Conservation (phyloP, 2,797 vertebrate species). For the Craterocephalus amniculus region DNA sequence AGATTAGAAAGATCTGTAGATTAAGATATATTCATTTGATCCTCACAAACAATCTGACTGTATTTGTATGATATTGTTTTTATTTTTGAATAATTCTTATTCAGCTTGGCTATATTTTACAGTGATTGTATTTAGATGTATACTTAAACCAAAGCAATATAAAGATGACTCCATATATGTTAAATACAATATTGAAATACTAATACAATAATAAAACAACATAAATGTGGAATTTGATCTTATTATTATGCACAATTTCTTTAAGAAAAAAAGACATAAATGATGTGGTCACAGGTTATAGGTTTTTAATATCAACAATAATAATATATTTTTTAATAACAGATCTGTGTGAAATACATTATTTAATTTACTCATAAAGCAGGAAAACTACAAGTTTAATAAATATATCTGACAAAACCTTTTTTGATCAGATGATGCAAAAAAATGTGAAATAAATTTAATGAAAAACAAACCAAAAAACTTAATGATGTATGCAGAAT, state of each 20-base stretch:
- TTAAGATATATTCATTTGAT: slow-evolving; percentile 10
- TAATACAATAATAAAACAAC: neutral
- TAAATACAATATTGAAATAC: neutral
- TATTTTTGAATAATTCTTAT: slow-evolving; percentile 8
- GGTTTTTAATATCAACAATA: neutral
- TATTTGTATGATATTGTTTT: neutral
- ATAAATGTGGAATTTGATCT: neutral
- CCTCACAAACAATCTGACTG: slow-evolving; percentile 19
- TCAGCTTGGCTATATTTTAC: neutral
- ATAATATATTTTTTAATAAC: neutral
- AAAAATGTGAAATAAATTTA: neutral
- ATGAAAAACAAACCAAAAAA: neutral
- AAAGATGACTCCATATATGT: neutral
- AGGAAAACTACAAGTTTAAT: slow-evolving; percentile 8
- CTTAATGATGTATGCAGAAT: neutral
- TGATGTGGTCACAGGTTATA: neutral
- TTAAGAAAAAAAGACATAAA: too few relatives aligned
- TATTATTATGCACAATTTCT: neutral
- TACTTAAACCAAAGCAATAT: neutral
- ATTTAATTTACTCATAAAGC: neutral
- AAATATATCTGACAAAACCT: neutral
- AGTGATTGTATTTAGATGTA: slow-evolving; percentile 14
- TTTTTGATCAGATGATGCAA: neutral
- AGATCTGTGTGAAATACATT: neutral
- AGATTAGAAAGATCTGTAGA: slow-evolving; percentile 25